These are phyloP conservation scores for Propsilocerus akamusi DNA, from an alignment of 1,140 invertebrate species.

Conservation along the genomic window DNA sequence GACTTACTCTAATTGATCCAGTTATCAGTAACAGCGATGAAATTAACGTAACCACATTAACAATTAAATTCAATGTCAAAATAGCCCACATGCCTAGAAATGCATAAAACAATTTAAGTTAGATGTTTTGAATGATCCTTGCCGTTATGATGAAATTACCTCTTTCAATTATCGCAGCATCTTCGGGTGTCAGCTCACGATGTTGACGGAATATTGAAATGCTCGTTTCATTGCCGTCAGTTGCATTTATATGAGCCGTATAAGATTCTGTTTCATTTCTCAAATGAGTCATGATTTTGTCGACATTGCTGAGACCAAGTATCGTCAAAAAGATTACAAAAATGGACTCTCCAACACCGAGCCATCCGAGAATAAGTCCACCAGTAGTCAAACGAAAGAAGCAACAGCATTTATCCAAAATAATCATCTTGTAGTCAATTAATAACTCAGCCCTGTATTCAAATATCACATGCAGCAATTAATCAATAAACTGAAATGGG, in stretches of 20 bases:
- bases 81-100: neutral
- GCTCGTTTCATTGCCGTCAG: neutral
- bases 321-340: neutral
- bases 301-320: neutral
- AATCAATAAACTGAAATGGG: too few species aligned
- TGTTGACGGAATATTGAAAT: neutral
- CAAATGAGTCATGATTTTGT: neutral
- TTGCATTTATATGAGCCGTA: neutral
- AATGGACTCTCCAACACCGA: neutral
- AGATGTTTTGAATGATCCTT: too few species aligned
- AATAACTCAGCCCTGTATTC: too few species aligned
- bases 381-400: neutral
- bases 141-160: neutral
- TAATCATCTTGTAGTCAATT: neutral
- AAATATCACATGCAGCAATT: too few species aligned
- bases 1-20: conserved; percentile 2
- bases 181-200: neutral
- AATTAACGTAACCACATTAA: neutral
- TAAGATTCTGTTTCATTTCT: neutral
- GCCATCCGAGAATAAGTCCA: neutral
- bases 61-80: neutral
- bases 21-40: conserved; percentile 1
- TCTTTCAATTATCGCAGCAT: neutral
- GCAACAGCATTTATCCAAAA: neutral
- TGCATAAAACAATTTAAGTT: neutral